phyloP scores from a whole-genome alignment of 2,888 invertebrate genomes.

The Linnaemya tessellans region DNA sequence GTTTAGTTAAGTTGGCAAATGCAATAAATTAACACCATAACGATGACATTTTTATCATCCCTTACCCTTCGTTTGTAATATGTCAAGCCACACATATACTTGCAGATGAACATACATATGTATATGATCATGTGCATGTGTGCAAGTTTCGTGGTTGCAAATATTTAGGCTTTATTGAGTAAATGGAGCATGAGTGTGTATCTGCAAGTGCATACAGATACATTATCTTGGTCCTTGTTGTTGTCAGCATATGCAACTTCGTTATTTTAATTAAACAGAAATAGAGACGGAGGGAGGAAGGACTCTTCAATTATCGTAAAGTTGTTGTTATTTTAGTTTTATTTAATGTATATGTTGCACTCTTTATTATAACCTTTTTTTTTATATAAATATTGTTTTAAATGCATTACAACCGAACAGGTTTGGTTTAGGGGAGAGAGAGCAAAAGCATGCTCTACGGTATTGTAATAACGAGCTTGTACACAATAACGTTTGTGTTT shows the following conservation, averaged over 20 bases:
- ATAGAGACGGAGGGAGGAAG: background rate
- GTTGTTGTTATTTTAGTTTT: slow-evolving; percentile 26
- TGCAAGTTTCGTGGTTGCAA: background rate
- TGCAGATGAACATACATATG: background rate
- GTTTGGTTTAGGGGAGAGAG: background rate
- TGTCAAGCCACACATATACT: background rate
- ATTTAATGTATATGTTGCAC: slow-evolving; percentile 14
- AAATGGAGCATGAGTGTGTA: background rate
- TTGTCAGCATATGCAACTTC: slow-evolving; percentile 57
- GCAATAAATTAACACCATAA: slow-evolving; percentile 67
- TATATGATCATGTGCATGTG: background rate
- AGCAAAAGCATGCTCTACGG: background rate
- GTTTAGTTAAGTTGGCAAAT: slow-evolving; percentile 61
- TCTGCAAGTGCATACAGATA: background rate
- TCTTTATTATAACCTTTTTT: slow-evolving; percentile 3
- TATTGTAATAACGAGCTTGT: background rate
- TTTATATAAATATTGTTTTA: background rate
- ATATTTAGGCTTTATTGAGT: slow-evolving; percentile 45
- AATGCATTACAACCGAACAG: background rate
- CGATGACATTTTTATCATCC: slow-evolving; percentile 64
- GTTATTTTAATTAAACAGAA: slow-evolving; percentile 67
- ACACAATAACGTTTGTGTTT: no score
- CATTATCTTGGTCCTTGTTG: slow-evolving; percentile 8
- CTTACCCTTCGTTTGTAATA: slow-evolving; percentile 42
- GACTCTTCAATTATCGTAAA: slow-evolving; percentile 48